These are phyloP conservation scores for Tipula unca DNA, from an alignment of 2,888 invertebrate genomes.

Conservation along the genomic window DNA sequence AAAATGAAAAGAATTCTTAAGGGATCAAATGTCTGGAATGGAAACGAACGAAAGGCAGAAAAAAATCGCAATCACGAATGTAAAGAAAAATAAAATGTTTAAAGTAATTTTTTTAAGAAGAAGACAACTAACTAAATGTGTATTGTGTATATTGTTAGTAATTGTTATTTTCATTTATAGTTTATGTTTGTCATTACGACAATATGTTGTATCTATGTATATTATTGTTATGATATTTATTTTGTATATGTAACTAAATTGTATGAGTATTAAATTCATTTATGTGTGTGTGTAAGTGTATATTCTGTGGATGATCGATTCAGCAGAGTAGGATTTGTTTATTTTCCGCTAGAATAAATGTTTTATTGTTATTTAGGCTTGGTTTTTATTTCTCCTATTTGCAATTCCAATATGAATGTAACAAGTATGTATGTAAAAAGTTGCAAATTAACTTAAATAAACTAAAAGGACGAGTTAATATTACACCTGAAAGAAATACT, in stretches of 20 bases:
- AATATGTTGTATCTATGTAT: background rate
- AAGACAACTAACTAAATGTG: background rate
- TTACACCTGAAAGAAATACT: too few relatives aligned
- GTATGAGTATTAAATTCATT: background rate
- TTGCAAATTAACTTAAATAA: too few relatives aligned
- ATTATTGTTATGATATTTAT: background rate
- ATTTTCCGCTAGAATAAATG: too few relatives aligned
- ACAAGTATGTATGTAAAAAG: too few relatives aligned
- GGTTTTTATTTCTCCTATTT: too few relatives aligned
- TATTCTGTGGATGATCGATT: background rate
- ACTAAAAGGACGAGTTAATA: too few relatives aligned
- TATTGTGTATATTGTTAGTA: background rate
- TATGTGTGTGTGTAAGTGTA: too few relatives aligned
- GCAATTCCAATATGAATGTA: too few relatives aligned
- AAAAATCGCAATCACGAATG: background rate
- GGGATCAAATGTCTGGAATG: background rate
- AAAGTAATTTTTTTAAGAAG: background rate
- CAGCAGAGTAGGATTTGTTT: background rate
- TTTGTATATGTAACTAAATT: background rate
- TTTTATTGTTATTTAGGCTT: too few relatives aligned
- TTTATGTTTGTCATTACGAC: background rate
- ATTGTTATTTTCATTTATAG: background rate
- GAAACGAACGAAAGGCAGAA: background rate
- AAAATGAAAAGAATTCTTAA: background rate
- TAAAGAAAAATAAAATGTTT: background rate